Evolutionary conservation across 2,888 invertebrate genomes (phyloP).

Genomic region (Muschampia plurimacula): DNA sequence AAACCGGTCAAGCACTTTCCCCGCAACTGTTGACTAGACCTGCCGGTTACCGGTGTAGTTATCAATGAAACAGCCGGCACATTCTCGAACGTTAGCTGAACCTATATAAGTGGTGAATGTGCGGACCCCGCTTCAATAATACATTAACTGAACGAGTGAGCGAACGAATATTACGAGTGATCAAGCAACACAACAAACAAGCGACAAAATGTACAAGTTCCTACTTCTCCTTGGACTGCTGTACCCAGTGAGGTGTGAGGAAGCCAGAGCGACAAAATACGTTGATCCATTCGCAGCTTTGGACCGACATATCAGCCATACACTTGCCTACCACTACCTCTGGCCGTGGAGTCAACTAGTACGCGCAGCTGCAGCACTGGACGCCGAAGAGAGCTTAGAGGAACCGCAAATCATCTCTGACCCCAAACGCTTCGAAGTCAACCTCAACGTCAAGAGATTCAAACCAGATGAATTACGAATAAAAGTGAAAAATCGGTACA

Average conservation of each 20-base stretch:
- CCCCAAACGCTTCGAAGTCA: constrained; percentile 65
- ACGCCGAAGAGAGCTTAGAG: constrained; percentile 64
- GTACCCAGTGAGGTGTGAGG: constrained; percentile 55
- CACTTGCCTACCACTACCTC: constrained; percentile 69
- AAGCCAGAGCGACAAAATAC: constrained; percentile 56
- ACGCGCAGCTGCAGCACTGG: constrained; percentile 66
- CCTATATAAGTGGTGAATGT: constrained; percentile 70
- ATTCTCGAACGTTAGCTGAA: constrained; percentile 74
- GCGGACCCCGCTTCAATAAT: constrained; percentile 48
- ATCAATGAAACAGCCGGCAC: constrained; percentile 68
- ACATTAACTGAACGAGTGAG: constrained; percentile 25
- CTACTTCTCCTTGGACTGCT: constrained; percentile 60
- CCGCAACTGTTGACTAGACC: constrained; percentile 66
- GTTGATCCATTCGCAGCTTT: constrained; percentile 71
- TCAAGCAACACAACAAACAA: constrained; percentile 42
- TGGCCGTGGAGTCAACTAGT: constrained; percentile 80
- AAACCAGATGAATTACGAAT: constrained; percentile 74
- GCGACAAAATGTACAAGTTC: constrained; percentile 62
- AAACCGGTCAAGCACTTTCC: constrained; percentile 49
- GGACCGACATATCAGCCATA: constrained; percentile 71
- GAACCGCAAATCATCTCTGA: constrained; percentile 73
- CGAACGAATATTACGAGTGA: constrained; percentile 15
- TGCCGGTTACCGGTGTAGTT: constrained; percentile 66
- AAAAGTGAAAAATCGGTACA: constrained; percentile 74
- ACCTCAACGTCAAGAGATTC: constrained; percentile 69